Evolutionary conservation across 2,113 vertebrate species (phyloP).

Genomic region (Gavialis gangeticus): DNA sequence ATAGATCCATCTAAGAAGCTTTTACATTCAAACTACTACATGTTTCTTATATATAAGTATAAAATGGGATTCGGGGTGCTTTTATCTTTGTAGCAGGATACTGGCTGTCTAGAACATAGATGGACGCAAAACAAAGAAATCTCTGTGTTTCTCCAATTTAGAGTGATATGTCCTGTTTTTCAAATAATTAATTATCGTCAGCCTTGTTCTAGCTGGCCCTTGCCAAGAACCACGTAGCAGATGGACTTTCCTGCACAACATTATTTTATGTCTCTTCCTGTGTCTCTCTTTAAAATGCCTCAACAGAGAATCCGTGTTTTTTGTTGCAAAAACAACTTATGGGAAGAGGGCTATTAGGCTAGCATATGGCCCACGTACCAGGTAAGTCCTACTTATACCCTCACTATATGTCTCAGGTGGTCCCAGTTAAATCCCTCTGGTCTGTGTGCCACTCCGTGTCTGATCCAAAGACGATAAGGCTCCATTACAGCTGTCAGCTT

Average conservation of each 20-base stretch:
- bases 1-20: not conserved
- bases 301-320: not conserved
- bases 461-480: not conserved
- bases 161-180: not conserved
- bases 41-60: not conserved
- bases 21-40: not conserved
- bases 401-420: not conserved
- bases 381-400: not conserved
- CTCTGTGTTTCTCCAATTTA: not conserved
- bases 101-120: not conserved
- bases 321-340: not conserved
- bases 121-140: not conserved
- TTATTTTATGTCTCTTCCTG: not conserved
- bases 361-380: not conserved
- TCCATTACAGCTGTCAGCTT: not conserved
- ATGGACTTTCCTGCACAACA: too few relatives aligned
- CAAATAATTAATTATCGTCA: accelerated
- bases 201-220: not conserved
- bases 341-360: not conserved
- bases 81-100: not conserved
- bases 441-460: not conserved
- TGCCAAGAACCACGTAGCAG: not conserved
- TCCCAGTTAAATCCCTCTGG: not conserved
- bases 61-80: not conserved
- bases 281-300: not conserved